phyloP scores from a whole-genome alignment of 2,797 vertebrate genomes.

The Amblyopsis hoosieri region DNA sequence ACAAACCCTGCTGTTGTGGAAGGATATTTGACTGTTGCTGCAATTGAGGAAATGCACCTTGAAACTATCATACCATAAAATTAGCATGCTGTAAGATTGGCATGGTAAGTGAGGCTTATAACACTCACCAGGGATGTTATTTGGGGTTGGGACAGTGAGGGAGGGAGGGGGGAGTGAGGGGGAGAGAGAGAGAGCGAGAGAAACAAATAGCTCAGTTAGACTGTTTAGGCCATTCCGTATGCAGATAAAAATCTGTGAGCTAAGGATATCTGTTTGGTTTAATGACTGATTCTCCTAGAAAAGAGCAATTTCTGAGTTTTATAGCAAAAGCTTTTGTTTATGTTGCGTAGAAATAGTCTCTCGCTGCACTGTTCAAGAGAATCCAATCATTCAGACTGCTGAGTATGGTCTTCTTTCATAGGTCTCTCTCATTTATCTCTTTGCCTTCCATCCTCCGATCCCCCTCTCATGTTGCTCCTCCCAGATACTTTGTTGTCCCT shows the following conservation, averaged over 20 bases:
- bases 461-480: not conserved
- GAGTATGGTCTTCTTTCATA: not conserved
- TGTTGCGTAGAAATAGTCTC: not conserved
- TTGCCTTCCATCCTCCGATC: not conserved
- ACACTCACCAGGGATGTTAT: too few species aligned
- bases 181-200: not conserved
- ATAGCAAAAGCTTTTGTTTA: not conserved
- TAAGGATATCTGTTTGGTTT: constrained; percentile 4
- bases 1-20: not conserved
- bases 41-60: not conserved
- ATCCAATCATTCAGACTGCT: too few species aligned
- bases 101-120: not conserved
- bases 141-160: not conserved
- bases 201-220: not conserved
- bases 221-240: not conserved
- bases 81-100: not conserved
- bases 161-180: not conserved
- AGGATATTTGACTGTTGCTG: too few species aligned
- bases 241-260: not conserved
- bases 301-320: not conserved
- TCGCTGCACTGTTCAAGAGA: not conserved
- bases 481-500: not conserved
- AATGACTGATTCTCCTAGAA: not conserved
- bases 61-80: not conserved
- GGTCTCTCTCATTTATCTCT: not conserved